Conservation (phyloP, 2,113 vertebrate species). For the Neogale vison region DNA sequence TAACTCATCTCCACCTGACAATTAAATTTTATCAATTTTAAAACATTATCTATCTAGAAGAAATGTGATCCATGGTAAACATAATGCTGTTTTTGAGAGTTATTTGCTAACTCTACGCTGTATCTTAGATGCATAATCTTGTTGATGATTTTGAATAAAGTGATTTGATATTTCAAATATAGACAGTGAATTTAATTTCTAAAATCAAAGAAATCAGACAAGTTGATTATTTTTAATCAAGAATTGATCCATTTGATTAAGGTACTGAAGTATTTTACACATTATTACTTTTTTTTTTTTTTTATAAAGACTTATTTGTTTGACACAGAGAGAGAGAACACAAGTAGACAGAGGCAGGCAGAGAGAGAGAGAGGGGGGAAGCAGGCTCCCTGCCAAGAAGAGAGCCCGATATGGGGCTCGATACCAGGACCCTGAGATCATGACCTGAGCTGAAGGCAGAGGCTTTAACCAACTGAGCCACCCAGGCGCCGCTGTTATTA, state of each 20-base stretch:
- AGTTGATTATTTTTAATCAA: constrained; percentile 7
- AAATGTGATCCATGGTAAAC: neutral
- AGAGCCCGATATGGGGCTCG: too few relatives aligned
- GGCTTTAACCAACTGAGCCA: too few relatives aligned
- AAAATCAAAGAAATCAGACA: constrained; percentile 1
- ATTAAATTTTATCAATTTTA: constrained; percentile 26
- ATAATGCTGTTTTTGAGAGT: neutral
- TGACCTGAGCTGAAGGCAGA: too few relatives aligned
- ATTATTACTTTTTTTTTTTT: neutral
- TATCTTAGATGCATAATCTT: neutral
- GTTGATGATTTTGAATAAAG: constrained; percentile 48
- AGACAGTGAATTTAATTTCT: constrained; percentile 17
- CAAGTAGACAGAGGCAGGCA: too few relatives aligned
- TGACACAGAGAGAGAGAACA: too few relatives aligned
- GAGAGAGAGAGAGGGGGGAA: too few relatives aligned
- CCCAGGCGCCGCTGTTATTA: too few relatives aligned
- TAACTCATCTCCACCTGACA: neutral
- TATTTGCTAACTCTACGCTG: neutral
- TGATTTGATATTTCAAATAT: constrained; percentile 39
- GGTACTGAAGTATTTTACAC: neutral
- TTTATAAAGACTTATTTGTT: too few relatives aligned
- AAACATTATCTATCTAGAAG: neutral
- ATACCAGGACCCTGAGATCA: too few relatives aligned
- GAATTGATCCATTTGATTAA: neutral
- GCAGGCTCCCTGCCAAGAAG: too few relatives aligned